These are phyloP conservation scores for Rhynchopsitta pachyrhyncha DNA, from an alignment of 2,113 vertebrate genomes.

Conservation along the genomic window DNA sequence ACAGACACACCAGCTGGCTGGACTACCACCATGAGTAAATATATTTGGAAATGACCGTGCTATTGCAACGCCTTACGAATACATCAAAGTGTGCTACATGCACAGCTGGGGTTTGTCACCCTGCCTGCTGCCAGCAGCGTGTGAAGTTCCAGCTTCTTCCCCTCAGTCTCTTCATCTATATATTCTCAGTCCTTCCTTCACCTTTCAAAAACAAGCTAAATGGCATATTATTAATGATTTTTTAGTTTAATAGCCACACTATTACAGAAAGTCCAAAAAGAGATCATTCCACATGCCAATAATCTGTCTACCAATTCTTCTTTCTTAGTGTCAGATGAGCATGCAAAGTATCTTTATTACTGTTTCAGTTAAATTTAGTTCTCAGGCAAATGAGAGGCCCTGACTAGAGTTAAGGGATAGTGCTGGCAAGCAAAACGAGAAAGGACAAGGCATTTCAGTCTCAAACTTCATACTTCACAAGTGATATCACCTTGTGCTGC, in stretches of 20 bases:
- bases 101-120: conserved; percentile 49
- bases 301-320: neutral
- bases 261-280: neutral
- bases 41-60: neutral
- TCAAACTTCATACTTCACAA: conserved; percentile 45
- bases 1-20: conserved; percentile 11
- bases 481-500: conserved; percentile 54
- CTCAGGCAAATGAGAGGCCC: conserved; percentile 55
- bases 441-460: conserved; percentile 25
- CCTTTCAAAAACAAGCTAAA: conserved; percentile 10
- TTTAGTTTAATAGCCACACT: neutral
- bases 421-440: conserved; percentile 50
- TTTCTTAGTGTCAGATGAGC: conserved; percentile 3
- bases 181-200: neutral
- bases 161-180: neutral
- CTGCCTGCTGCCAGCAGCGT: neutral
- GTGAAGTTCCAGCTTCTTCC: conserved; percentile 25
- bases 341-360: conserved; percentile 10
- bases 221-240: neutral
- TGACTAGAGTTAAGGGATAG: conserved; percentile 14
- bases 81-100: conserved; percentile 34
- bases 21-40: conserved; percentile 17
- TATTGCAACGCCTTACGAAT: neutral
- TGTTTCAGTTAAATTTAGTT: conserved; percentile 35
- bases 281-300: neutral